These are phyloP conservation scores for Microtus ochrogaster DNA, from an alignment of 2,113 vertebrate genomes.

Conservation along the genomic window DNA sequence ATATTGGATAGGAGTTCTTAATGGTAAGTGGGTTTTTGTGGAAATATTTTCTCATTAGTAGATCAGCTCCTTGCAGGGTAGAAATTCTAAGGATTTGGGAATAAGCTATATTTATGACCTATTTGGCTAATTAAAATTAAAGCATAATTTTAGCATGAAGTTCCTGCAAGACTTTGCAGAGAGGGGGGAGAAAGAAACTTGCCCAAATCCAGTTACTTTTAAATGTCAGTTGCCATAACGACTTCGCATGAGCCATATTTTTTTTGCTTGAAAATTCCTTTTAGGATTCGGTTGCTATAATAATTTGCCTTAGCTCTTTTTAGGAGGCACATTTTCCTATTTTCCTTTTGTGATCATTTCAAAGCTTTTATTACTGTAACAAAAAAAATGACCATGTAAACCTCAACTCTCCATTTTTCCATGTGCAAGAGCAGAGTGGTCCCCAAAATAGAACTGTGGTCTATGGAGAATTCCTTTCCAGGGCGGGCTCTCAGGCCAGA, in stretches of 20 bases:
- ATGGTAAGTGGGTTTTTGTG: slow-evolving; percentile 87
- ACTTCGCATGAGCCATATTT: slow-evolving; percentile 89
- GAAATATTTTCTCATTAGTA: slow-evolving; percentile 90
- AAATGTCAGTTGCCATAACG: slow-evolving; percentile 91
- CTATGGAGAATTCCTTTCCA: slow-evolving; percentile 74
- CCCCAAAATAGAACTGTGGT: slow-evolving; percentile 80
- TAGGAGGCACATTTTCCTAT: slow-evolving; percentile 88
- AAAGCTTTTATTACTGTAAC: slow-evolving; percentile 86
- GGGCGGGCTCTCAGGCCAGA: slow-evolving; percentile 69
- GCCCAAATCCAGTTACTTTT: slow-evolving; percentile 88
- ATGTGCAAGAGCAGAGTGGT: slow-evolving; percentile 79
- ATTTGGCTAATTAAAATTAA: slow-evolving; percentile 89
- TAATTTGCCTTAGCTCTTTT: slow-evolving; percentile 88
- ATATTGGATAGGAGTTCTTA: slow-evolving; percentile 86
- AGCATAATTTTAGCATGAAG: slow-evolving; percentile 87
- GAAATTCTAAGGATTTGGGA: slow-evolving; percentile 87
- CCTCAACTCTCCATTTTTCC: slow-evolving; percentile 82
- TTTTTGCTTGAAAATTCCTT: slow-evolving; percentile 87
- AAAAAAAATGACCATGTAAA: slow-evolving; percentile 80
- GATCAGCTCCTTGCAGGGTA: slow-evolving; percentile 83
- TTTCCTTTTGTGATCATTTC: slow-evolving; percentile 88
- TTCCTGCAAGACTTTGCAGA: slow-evolving; percentile 87
- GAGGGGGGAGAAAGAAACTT: slow-evolving; percentile 87
- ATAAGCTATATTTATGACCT: slow-evolving; percentile 89
- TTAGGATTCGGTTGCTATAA: slow-evolving; percentile 89